phyloP scores from a whole-genome alignment of 2,797 vertebrate genomes.

The Artibeus jamaicensis region DNA sequence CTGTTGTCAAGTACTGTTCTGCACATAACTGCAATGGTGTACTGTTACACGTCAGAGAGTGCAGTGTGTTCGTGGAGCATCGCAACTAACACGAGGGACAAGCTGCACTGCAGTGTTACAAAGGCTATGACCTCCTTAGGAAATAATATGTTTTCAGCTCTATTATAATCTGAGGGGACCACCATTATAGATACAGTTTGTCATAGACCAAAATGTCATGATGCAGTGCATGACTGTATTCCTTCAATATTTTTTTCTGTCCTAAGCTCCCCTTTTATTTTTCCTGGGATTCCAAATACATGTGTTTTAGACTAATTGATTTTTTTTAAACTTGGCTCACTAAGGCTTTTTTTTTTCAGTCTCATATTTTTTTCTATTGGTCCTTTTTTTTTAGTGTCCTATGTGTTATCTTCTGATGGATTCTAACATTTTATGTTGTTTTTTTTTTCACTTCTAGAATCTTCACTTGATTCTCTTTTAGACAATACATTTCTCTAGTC shows the following conservation, averaged over 20 bases:
- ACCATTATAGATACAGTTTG: background rate
- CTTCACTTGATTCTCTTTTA: background rate
- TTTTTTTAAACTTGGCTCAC: background rate
- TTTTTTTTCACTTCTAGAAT: conserved; percentile 38
- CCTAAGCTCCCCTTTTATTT: background rate
- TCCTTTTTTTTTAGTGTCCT: background rate
- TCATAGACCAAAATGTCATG: background rate
- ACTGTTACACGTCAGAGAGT: background rate
- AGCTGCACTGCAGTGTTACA: background rate
- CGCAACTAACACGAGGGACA: background rate
- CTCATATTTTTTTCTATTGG: background rate
- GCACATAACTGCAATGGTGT: background rate
- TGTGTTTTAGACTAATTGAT: background rate
- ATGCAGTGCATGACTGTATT: background rate
- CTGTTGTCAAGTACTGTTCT: background rate
- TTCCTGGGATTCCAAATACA: background rate
- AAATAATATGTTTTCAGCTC: background rate
- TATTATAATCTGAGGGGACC: background rate
- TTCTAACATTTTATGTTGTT: background rate
- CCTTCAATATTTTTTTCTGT: background rate
- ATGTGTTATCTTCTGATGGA: background rate
- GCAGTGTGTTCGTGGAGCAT: background rate
- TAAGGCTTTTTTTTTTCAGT: background rate
- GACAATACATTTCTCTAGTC: background rate
- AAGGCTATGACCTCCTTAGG: background rate